Evolutionary conservation across 2,113 vertebrate species (phyloP), one percentile per base, ranked within the genome.

Genomic region (Dinomys branickii): DNA sequence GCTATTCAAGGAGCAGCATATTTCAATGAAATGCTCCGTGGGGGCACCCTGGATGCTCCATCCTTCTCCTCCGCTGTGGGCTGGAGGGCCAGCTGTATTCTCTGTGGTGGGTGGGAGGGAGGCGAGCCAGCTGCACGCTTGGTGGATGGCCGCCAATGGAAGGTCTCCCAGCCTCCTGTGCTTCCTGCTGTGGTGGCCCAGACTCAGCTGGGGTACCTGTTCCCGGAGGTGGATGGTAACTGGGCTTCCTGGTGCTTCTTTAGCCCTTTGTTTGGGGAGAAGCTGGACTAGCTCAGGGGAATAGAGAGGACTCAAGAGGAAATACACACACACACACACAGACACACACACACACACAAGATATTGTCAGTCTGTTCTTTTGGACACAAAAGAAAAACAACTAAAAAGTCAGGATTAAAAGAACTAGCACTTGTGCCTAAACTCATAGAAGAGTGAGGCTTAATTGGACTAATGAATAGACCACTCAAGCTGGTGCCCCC

Each of bases 181-280:
- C 86, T 13, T 16, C 78, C 61, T 1, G 14, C 56, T 5, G 56
- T 80, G 80, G 88, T 75, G 12, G 82, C 71, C 90, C 14, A 7
- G 80, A n/a, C 96, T 91, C 98, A 97, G 96, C 96, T 96, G 95
- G 93, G 73, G 75, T 30, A 11, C 91, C 77, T 56, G 78, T 85
- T 95, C 94, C 94, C 96, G 3, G 41, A 95, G 96, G 97, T 84
- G 6, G 86, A 9, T 7, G 38, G 59, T 82, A 59, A 84, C 91
- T n/a, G 56, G 67, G 77, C 82, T 88, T 94, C 91, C 81, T 44
- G 20, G 85, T 13, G 47, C 65, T 82, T 71, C 89, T 3, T 63
- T 89, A 77, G 94, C 65, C 84, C 90, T 97, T 97, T 98, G 97
- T 98, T 95, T 91, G 78, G 77, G 58, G 81, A 77, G 75, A 78